Base-by-base conservation (phyloP, 2,113 vertebrate genomes). In the Ctenomys sociabilis region DNA sequence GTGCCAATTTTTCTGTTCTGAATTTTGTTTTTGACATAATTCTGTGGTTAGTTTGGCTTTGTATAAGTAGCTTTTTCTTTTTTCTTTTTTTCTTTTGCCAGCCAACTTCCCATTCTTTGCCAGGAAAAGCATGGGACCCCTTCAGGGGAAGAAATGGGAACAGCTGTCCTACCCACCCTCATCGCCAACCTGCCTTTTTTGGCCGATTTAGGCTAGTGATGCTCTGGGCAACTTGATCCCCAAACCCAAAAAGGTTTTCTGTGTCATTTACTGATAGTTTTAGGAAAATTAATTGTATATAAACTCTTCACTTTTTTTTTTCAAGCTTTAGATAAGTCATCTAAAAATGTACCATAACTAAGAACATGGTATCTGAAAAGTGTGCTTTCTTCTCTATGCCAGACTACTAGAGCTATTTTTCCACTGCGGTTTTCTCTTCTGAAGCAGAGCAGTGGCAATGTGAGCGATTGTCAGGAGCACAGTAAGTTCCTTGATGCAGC, bases 391-490 rank as follows among this genome's bases (percentile, higher is more conserved):
- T 97, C 59, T 94, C 80, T 73, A 84, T 80, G 63, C 28, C 30
- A 97, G 94, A 59, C 35, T 75, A 86, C 94, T 84, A 59, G 88
- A 90, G 94, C 83, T 96, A 63, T 97, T 97, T 98, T 97, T 95
- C 94, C 94, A 96, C 86, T 92, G 91, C 37, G 92, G 61, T 94
- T 96, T 96, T 98, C 82, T 97, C 95, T 82, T 95, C 93, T 96
- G 95, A 96, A 97, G 93, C 90, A 96, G 89, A 98, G 37, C 75
- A 95, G 61, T 64, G 84, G 52, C 14, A 90, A 97, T 88, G 93
- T 96, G 96, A 98, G 92, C 97, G 96, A 98, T 98, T 97, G 97
- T 96, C 93, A 77, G 88, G 95, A 68, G 78, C 97, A 82, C 96
- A 98, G 97, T 91, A 92, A 92, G 92, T 77, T 98, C 13, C 96